These are phyloP conservation scores for Stomorhina lunata DNA, from an alignment of 2,888 invertebrate genomes.

Conservation along the genomic window DNA sequence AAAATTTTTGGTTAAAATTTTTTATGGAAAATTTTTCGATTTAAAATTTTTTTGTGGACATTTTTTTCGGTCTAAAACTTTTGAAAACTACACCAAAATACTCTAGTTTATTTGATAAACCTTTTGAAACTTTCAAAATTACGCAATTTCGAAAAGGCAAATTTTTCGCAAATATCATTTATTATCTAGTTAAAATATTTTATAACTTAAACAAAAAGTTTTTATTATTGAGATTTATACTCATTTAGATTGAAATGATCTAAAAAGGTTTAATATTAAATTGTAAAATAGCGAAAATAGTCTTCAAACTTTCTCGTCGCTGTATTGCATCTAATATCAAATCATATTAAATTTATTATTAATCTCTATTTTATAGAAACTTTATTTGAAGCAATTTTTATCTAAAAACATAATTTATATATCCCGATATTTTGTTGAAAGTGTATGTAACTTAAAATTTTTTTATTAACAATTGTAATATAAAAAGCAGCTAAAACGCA, in stretches of 20 bases:
- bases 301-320: too few relatives aligned
- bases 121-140: too few relatives aligned
- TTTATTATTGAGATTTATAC: background rate
- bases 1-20: background rate
- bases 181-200: background rate
- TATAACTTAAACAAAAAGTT: background rate
- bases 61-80: background rate
- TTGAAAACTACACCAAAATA: background rate
- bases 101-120: too few relatives aligned
- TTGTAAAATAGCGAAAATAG: too few relatives aligned
- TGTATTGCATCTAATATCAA: too few relatives aligned
- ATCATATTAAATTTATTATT: too few relatives aligned
- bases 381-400: background rate
- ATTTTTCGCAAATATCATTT: background rate
- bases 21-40: too few relatives aligned
- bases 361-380: background rate
- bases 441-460: background rate
- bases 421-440: background rate
- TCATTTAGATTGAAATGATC: background rate
- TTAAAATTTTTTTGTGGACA: too few relatives aligned
- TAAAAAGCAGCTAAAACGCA: conserved; percentile 47
- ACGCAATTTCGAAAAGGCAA: too few relatives aligned
- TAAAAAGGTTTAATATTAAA: background rate
- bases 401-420: background rate
- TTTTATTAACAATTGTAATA: conserved; percentile 44